A percentile compares a stretch with the other conserved stretches of the same genome.
Conservation (phyloP, 2,888 invertebrate genomes). For the Synergus laeviventris region DNA sequence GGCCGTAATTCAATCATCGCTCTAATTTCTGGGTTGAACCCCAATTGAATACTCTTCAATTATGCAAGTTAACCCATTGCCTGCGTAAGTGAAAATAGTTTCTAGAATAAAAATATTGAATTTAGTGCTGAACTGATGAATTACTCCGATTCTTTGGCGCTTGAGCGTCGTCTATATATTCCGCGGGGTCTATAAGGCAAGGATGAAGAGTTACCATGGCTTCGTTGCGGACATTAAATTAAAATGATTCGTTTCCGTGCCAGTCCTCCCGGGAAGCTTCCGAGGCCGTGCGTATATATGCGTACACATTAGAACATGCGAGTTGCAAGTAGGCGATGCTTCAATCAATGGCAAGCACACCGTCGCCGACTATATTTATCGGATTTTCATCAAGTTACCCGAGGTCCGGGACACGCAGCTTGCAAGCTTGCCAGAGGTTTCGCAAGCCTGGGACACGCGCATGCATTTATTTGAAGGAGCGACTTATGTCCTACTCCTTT, state of each 20-base stretch:
- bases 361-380: constrained; percentile 56
- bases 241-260: constrained; percentile 58
- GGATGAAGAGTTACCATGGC: constrained; percentile 42
- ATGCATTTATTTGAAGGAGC: constrained; percentile 15
- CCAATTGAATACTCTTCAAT: background rate
- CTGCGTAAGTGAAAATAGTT: background rate
- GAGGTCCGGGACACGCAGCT: constrained; percentile 56
- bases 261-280: constrained; percentile 57
- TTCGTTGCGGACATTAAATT: constrained; percentile 52
- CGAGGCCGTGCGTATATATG: constrained; percentile 57
- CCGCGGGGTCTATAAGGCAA: constrained; percentile 21
- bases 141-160: background rate
- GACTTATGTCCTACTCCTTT: constrained; percentile 28
- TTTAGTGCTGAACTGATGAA: background rate
- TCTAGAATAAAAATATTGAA: background rate
- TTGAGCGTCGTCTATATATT: background rate
- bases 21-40: constrained; percentile 26
- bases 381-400: constrained; percentile 57
- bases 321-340: constrained; percentile 51
- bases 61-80: constrained; percentile 2
- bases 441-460: constrained; percentile 17
- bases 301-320: constrained; percentile 47
- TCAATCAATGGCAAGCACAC: constrained; percentile 50
- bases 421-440: constrained; percentile 50
- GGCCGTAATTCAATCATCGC: constrained; percentile 22